phyloP scores from a whole-genome alignment of 37 sponge, comb jelly and placozoan genomes.

The Petrosia ficiformis region DNA sequence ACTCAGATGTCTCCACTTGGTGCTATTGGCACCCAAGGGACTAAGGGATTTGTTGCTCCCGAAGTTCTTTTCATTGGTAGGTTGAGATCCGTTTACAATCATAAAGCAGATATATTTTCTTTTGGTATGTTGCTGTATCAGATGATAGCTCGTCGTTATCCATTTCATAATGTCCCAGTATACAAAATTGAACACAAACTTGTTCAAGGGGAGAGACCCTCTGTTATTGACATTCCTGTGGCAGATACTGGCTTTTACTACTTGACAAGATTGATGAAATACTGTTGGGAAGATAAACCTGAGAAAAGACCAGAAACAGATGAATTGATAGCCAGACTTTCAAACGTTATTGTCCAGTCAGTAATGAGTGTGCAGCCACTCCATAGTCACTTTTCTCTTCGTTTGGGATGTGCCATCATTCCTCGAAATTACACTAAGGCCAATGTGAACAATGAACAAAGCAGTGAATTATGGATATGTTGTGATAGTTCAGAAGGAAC shows the following conservation, averaged over 20 bases:
- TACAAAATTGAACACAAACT: conserved; percentile 53
- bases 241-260: conserved; percentile 51
- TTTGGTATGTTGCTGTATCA: conserved; percentile 89
- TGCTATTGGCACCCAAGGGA: conserved; percentile 62
- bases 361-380: conserved; percentile 62
- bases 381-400: conserved; percentile 48
- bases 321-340: conserved; percentile 32
- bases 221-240: conserved; percentile 52
- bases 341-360: conserved; percentile 29
- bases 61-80: conserved; percentile 79
- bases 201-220: conserved; percentile 63
- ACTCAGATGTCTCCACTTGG: conserved; percentile 70
- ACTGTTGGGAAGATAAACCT: conserved; percentile 83
- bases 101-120: conserved; percentile 83
- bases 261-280: conserved; percentile 73
- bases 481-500: conserved; percentile 57
- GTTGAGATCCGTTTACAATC: conserved; percentile 65
- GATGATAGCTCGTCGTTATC: conserved; percentile 73
- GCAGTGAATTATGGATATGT: conserved; percentile 69
- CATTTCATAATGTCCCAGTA: conserved; percentile 47
- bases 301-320: conserved; percentile 32
- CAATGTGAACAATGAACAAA: conserved; percentile 9
- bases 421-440: conserved; percentile 19
- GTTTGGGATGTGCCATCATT: conserved; percentile 50
- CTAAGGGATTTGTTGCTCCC: conserved; percentile 90